Evolutionary conservation across 2,888 invertebrate genomes (phyloP).

Genomic region (Pemphredon lugubris): DNA sequence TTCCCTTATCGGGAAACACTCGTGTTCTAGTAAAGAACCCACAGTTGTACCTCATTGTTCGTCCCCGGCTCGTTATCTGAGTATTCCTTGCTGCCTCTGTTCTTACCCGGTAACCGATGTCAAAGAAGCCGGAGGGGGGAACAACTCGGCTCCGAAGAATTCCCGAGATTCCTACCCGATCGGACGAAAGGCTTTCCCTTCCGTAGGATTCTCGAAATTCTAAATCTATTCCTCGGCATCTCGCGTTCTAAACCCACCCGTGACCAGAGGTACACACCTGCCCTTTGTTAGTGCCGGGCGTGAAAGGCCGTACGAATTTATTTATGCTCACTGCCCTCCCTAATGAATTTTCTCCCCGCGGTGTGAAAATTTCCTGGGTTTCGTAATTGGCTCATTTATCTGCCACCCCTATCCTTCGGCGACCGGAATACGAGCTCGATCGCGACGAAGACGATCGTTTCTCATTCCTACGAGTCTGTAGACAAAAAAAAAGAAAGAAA

Average conservation of each 20-base stretch:
- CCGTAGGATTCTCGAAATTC: constrained; percentile 41
- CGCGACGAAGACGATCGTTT: too few species aligned
- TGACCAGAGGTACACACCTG: constrained; percentile 64
- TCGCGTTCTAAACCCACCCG: constrained; percentile 18
- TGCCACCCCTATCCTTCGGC: constrained; percentile 32
- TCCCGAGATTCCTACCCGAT: constrained; percentile 37
- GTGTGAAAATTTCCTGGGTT: constrained; percentile 76
- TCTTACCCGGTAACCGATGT: constrained; percentile 39
- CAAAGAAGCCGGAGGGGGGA: constrained; percentile 31
- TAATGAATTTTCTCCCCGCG: constrained; percentile 72
- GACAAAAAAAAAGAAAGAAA: too few species aligned
- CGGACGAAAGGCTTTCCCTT: constrained; percentile 43
- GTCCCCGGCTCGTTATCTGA: constrained; percentile 43
- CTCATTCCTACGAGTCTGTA: too few species aligned
- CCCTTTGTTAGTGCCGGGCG: constrained; percentile 62
- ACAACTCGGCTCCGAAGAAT: constrained; percentile 26
- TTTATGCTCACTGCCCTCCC: constrained; percentile 68
- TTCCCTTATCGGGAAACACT: constrained; percentile 38
- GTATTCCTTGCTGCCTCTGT: constrained; percentile 24
- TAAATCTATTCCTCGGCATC: constrained; percentile 40
- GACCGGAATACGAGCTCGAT: too few species aligned
- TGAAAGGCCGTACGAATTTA: constrained; percentile 65
- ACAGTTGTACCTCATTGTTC: constrained; percentile 15
- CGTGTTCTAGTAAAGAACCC: not conserved
- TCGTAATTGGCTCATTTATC: constrained; percentile 75